These are phyloP conservation scores for Montipora foliosa DNA, from an alignment of 64 coral and sea anemone species.

Conservation along the genomic window DNA sequence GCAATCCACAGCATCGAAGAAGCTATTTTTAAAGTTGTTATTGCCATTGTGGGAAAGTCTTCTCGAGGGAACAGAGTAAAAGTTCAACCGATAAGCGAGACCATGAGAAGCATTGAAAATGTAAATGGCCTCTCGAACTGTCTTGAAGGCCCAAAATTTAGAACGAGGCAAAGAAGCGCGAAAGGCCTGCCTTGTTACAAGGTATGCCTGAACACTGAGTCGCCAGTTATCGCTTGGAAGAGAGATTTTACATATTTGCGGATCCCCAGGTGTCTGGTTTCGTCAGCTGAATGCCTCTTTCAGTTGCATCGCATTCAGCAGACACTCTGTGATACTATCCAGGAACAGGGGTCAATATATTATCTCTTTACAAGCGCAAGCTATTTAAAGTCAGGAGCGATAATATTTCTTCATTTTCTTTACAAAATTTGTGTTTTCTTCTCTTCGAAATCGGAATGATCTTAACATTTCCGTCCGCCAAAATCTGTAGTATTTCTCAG, in stretches of 20 bases:
- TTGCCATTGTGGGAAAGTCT: background rate
- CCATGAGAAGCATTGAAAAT: background rate
- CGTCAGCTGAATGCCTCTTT: conserved; percentile 1
- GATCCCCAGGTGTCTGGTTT: conserved; percentile 9
- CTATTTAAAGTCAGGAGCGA: background rate
- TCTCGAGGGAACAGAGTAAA: background rate
- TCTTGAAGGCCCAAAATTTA: background rate
- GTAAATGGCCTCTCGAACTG: background rate
- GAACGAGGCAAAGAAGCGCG: background rate
- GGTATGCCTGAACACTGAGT: background rate
- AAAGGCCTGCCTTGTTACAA: conserved; percentile 20
- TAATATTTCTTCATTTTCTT: background rate
- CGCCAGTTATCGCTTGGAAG: conserved; percentile 26
- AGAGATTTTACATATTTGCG: conserved; percentile 11
- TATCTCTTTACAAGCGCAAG: background rate
- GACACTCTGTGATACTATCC: background rate
- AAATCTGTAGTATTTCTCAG: background rate
- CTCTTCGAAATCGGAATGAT: background rate
- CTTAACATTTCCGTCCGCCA: background rate
- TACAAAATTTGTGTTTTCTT: background rate
- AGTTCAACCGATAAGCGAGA: background rate
- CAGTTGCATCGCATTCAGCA: background rate
- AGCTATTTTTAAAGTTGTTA: background rate
- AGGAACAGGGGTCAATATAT: background rate
- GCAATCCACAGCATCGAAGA: conserved; percentile 3